A percentile compares a stretch with the other conserved stretches of the same genome.
phyloP scores from a whole-genome alignment of 1,140 invertebrate genomes.

The Drosophila teissieri region DNA sequence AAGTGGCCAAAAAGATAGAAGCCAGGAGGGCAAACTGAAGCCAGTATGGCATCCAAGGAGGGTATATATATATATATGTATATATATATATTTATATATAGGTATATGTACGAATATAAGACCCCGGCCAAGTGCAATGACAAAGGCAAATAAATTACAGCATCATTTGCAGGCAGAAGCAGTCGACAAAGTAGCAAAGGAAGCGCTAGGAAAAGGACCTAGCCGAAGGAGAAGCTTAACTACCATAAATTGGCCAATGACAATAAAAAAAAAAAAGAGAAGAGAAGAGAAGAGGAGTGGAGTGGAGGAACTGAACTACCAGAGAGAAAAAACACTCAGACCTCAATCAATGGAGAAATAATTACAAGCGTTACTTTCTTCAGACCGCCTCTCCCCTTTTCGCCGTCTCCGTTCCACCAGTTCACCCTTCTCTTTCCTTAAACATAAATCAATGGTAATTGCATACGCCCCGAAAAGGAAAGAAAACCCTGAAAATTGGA shows the following conservation, averaged over 20 bases:
- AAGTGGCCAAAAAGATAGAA: slow-evolving; percentile 47
- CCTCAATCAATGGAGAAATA: slow-evolving; percentile 54
- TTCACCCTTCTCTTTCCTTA: slow-evolving; percentile 13
- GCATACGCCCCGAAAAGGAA: slow-evolving; percentile 10
- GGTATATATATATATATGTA: background rate
- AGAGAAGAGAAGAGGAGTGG: background rate
- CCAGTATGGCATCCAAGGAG: background rate
- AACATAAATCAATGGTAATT: slow-evolving; percentile 40
- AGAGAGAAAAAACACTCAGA: slow-evolving; percentile 2
- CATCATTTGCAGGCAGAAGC: slow-evolving; percentile 62
- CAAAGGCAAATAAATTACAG: slow-evolving; percentile 66
- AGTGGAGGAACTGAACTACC: background rate
- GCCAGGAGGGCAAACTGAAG: background rate
- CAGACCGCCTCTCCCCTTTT: background rate
- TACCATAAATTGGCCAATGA: slow-evolving; percentile 26
- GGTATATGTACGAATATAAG: background rate
- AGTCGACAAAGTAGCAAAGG: slow-evolving; percentile 33
- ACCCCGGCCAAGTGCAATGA: slow-evolving; percentile 41
- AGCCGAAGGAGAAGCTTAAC: slow-evolving; percentile 24
- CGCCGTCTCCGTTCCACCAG: slow-evolving; percentile 8
- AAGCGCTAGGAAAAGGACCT: slow-evolving; percentile 16
- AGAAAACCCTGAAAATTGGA: slow-evolving; percentile 5
- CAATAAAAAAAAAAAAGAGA: slow-evolving; percentile 14
- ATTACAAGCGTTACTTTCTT: slow-evolving; percentile 49
- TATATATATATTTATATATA: background rate